These are phyloP conservation scores for Charanyca ferruginea DNA, from an alignment of 2,888 invertebrate genomes.

Conservation along the genomic window DNA sequence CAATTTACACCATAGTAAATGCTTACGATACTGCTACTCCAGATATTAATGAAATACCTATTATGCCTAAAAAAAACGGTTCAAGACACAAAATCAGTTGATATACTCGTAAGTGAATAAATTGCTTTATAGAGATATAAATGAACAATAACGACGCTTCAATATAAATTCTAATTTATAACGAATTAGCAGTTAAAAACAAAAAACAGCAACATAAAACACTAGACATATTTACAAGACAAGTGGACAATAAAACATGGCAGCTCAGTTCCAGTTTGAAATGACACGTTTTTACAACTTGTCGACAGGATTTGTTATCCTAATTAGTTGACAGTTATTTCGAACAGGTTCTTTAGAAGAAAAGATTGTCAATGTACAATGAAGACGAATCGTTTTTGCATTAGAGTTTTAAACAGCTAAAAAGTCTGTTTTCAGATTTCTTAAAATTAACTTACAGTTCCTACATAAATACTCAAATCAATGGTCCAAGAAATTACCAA, in stretches of 20 bases:
- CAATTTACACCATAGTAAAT: conserved; percentile 16
- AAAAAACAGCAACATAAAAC: conserved; percentile 22
- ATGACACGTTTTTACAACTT: conserved; percentile 58
- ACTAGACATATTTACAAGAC: conserved; percentile 4
- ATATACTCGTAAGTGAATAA: background rate
- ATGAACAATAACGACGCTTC: background rate
- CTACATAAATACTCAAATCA: background rate
- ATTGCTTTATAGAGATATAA: background rate
- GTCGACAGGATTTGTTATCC: conserved; percentile 65
- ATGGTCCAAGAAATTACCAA: background rate
- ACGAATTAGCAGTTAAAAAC: background rate
- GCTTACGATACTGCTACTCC: no score
- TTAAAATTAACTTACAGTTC: background rate
- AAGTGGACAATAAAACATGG: conserved; percentile 33
- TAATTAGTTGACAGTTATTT: conserved; percentile 61
- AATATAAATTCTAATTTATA: conserved; percentile 4
- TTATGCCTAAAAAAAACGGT: no score
- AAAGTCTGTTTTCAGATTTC: no score
- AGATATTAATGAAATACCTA: no score
- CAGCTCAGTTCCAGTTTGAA: conserved; percentile 48
- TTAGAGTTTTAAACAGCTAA: no score
- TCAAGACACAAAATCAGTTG: background rate
- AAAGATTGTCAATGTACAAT: background rate
- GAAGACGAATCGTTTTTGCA: conserved; percentile 11
- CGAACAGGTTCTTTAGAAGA: conserved; percentile 10